These are phyloP conservation scores for Antennarius maculatus DNA, from an alignment of 2,797 vertebrate species.

Conservation along the genomic window DNA sequence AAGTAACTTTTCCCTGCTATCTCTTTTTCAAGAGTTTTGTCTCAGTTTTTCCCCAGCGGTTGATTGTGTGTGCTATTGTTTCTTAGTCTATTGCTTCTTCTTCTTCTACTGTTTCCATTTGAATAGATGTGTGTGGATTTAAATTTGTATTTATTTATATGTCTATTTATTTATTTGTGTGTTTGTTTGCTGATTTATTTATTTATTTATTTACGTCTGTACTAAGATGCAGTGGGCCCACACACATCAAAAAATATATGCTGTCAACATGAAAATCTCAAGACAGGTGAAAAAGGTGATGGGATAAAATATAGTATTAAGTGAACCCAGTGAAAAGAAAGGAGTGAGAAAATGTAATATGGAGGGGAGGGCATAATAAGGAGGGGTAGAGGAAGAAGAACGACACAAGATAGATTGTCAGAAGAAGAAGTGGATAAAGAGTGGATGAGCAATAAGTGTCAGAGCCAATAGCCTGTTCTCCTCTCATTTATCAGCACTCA, in stretches of 20 bases:
- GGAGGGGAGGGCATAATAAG: slow-evolving; percentile 4
- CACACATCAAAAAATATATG: slow-evolving; percentile 12
- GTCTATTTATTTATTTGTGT: too few species aligned
- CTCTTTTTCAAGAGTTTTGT: too few species aligned
- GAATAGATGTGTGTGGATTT: too few species aligned
- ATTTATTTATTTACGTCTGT: too few species aligned
- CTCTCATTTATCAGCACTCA: slow-evolving; percentile 33
- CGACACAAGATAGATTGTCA: slow-evolving; percentile 8
- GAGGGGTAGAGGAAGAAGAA: neutral
- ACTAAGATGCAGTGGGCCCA: neutral
- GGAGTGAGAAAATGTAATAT: slow-evolving; percentile 14
- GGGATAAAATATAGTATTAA: slow-evolving; percentile 33
- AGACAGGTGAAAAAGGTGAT: slow-evolving; percentile 30
- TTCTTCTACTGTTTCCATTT: too few species aligned
- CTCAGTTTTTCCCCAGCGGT: too few species aligned
- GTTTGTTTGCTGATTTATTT: too few species aligned
- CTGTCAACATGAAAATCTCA: slow-evolving; percentile 44
- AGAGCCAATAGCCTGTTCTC: slow-evolving; percentile 13
- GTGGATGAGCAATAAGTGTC: slow-evolving; percentile 12
- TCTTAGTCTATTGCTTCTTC: too few species aligned
- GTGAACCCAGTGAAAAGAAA: slow-evolving; percentile 16
- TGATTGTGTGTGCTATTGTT: too few species aligned
- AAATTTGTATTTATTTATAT: too few species aligned
- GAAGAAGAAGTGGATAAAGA: slow-evolving; percentile 21
- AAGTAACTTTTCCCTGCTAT: too few species aligned